Evolutionary conservation across 2,797 vertebrate genomes (phyloP).

Genomic region (Labeo calbasu): DNA sequence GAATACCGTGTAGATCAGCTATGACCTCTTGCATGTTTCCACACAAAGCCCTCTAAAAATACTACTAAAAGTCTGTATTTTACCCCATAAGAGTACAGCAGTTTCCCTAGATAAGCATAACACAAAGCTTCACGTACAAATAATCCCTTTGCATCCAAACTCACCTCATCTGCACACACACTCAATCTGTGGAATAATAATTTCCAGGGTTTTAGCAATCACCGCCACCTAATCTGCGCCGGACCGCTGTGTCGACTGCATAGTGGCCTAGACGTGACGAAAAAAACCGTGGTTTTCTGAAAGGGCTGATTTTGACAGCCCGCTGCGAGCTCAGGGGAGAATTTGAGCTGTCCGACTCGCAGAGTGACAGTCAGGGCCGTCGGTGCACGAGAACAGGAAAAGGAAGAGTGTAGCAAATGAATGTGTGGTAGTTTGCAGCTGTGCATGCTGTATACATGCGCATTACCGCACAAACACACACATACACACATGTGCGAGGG

Average conservation of each 20-base stretch:
- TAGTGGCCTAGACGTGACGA: background rate
- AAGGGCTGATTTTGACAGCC: slow-evolving; percentile 35
- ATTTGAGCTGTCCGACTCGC: slow-evolving; percentile 5
- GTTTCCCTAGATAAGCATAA: slow-evolving; percentile 18
- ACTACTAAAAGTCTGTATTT: background rate
- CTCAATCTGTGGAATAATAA: slow-evolving; percentile 24
- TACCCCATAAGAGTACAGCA: background rate
- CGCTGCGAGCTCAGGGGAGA: background rate
- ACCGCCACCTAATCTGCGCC: slow-evolving; percentile 36
- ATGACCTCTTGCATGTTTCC: background rate
- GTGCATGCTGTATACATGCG: slow-evolving; percentile 37
- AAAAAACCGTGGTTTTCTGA: background rate
- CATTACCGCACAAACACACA: slow-evolving; percentile 25
- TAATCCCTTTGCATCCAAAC: slow-evolving; percentile 34
- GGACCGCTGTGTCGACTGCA: background rate
- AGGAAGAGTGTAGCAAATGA: slow-evolving; percentile 49
- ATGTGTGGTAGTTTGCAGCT: slow-evolving; percentile 46
- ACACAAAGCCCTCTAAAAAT: background rate
- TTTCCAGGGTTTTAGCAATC: slow-evolving; percentile 46
- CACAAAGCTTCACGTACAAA: slow-evolving; percentile 1
- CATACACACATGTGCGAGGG: slow-evolving; percentile 18
- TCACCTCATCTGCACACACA: slow-evolving; percentile 44
- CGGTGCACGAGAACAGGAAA: slow-evolving; percentile 48
- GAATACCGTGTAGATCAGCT: background rate
- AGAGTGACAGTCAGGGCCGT: background rate